Conservation (phyloP, 2,797 vertebrate genomes). For the Myiotriccus ornatus region DNA sequence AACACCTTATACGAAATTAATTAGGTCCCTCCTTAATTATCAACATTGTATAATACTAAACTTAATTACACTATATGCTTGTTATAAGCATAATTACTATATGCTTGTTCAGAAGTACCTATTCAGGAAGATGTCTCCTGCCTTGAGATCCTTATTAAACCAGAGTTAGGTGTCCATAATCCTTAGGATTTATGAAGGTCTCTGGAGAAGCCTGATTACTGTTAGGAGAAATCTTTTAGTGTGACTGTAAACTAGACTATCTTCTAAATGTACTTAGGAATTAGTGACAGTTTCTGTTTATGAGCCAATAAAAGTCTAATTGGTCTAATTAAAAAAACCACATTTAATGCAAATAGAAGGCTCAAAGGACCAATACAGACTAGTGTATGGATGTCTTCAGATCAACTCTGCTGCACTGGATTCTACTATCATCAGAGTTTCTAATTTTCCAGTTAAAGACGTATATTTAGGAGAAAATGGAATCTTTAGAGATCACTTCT, state of each 20-base stretch:
- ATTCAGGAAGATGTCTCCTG: background rate
- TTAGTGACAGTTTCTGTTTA: background rate
- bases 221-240: background rate
- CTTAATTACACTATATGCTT: background rate
- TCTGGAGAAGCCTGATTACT: background rate
- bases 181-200: background rate
- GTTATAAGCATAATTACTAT: background rate
- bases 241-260: background rate
- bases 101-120: background rate
- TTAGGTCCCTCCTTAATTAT: background rate
- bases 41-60: background rate
- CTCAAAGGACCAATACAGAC: background rate
- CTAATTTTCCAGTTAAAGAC: background rate
- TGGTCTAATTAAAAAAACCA: background rate
- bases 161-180: background rate
- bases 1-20: background rate
- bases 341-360: background rate
- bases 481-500: background rate
- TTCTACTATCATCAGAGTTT: background rate
- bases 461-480: background rate
- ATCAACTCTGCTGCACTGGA: background rate
- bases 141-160: background rate
- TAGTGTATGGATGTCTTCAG: background rate
- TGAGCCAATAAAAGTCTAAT: background rate
- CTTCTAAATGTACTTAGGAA: background rate